Evolutionary conservation across 2,113 vertebrate species (phyloP).

Genomic region (Puntigrus tetrazona): DNA sequence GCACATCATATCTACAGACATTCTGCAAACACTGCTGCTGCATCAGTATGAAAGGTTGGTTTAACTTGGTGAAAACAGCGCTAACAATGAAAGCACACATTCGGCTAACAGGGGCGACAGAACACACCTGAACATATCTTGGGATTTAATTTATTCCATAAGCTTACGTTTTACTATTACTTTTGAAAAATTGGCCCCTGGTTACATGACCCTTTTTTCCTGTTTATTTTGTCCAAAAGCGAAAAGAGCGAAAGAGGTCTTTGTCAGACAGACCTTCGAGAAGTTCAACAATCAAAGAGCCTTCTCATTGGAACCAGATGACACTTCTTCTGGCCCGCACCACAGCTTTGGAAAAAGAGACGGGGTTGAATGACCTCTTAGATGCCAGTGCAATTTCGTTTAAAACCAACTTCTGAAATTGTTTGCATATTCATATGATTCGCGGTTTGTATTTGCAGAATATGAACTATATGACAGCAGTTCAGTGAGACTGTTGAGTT

Average conservation of each 20-base stretch:
- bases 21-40: background rate
- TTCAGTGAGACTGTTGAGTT: conserved; percentile 37
- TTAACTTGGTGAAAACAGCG: background rate
- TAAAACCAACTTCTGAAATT: conserved; percentile 36
- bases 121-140: conserved; percentile 11
- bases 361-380: conserved; percentile 36
- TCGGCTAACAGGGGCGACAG: background rate
- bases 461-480: conserved; percentile 29
- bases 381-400: conserved; percentile 44
- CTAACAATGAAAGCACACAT: background rate
- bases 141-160: conserved; percentile 22
- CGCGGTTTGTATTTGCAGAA: conserved; percentile 9
- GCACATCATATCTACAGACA: background rate
- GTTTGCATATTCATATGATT: conserved; percentile 39
- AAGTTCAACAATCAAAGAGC: conserved; percentile 63
- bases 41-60: background rate
- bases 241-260: conserved; percentile 44
- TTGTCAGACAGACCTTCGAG: conserved; percentile 53
- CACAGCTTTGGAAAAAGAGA: conserved; percentile 44
- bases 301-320: conserved; percentile 64
- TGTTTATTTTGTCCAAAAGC: conserved; percentile 61
- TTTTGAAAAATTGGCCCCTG: conserved; percentile 52
- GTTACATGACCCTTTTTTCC: conserved; percentile 61
- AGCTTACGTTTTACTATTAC: conserved; percentile 39
- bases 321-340: conserved; percentile 43